Base-by-base conservation (phyloP, 2,113 vertebrate species). In the Nymphicus hollandicus region DNA sequence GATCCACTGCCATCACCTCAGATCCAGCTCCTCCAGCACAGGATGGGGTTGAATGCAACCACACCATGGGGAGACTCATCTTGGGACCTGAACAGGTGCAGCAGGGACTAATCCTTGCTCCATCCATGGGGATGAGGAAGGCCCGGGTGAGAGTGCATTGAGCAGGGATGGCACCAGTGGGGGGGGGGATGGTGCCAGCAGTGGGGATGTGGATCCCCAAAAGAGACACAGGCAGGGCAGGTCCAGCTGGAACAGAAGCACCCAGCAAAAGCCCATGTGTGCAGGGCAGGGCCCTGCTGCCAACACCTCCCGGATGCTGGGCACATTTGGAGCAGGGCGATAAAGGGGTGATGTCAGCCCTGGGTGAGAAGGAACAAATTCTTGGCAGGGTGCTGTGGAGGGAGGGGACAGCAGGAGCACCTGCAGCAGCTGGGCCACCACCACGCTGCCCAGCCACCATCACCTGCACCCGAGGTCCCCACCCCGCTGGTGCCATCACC, bases 311-410 rank as follows among this genome's bases (percentile, higher is more conserved):
- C 1, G 1, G 72, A 74, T 94, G 81, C 90, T 20, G 5, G 19
- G 9, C 23, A 18, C 35, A 3, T 65, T 87, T 35, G 88, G 76
- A 89, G 39, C 11, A 3, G 77, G 49, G 68, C 4, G 4, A 88
- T 93, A 82, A 73, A 83, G 27, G 50, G 27, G 29, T 83, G 74
- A 96, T 94, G 85, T 89, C 87, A 95, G 56, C 37, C 89, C 66
- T 4, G 2, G 24, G 56, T 2, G 0, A 92, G 43, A 86, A 71
- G 69, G 90, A 95, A 91, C 76, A 95, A 93, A 96, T 93, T 90
- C 91, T 93, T 96, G 93, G 82, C 95, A 96, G 60, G 49, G 55
- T 13, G 15, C 33, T 52, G 33, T 27, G 79, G 41, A 87, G 78
- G 81, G 81, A 94, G 56, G 64, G 29, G 46, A 91, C 2, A 1